Evolutionary conservation across 2,797 vertebrate genomes (phyloP).

Genomic region (Bradypodion ventrale): DNA sequence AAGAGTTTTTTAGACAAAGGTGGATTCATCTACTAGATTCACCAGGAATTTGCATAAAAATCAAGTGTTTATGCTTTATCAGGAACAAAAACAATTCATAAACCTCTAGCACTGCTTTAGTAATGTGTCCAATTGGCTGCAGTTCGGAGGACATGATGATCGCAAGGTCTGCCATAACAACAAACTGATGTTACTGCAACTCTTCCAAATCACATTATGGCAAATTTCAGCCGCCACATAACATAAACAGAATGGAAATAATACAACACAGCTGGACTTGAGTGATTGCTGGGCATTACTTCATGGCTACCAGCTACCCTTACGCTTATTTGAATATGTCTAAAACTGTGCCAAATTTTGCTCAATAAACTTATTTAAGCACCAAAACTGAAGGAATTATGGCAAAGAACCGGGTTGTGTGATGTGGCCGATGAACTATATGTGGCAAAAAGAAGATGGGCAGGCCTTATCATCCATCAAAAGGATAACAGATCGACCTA

Average conservation of each 20-base stretch:
- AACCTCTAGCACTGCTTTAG: conserved; percentile 11
- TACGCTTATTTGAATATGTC: background rate
- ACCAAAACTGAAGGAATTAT: background rate
- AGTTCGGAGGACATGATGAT: background rate
- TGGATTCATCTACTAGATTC: background rate
- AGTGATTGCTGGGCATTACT: background rate
- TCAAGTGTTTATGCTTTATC: background rate
- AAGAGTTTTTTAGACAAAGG: too few relatives aligned
- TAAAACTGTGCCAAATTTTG: background rate
- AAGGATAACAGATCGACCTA: too few relatives aligned
- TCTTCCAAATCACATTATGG: background rate
- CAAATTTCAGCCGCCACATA: background rate
- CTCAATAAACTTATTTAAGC: background rate
- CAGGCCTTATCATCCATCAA: too few relatives aligned
- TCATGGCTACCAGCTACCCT: background rate
- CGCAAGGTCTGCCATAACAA: background rate
- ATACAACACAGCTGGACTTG: background rate
- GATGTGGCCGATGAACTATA: too few relatives aligned
- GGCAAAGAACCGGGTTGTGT: too few relatives aligned
- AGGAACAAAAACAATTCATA: background rate
- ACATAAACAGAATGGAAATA: background rate
- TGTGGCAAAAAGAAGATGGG: too few relatives aligned
- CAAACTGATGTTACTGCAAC: background rate
- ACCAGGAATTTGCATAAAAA: background rate
- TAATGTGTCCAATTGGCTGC: background rate